Conservation (phyloP, 2,888 invertebrate species). For the Timema cristinae region DNA sequence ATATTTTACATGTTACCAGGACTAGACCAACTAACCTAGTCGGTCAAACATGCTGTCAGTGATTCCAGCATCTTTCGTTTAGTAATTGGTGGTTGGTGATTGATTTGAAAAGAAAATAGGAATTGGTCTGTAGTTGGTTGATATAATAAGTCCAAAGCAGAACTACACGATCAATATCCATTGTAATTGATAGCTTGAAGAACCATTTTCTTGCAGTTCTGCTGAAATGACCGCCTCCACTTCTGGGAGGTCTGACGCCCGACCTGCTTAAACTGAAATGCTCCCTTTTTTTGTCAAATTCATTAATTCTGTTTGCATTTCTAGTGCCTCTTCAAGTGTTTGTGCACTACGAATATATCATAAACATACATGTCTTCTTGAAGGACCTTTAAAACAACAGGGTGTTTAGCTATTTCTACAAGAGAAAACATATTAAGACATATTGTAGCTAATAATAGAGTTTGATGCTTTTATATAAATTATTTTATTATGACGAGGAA, state of each 20-base stretch:
- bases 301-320: background rate
- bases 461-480: constrained; percentile 8
- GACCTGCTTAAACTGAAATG: background rate
- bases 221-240: background rate
- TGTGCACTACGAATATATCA: background rate
- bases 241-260: background rate
- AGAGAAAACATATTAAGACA: background rate
- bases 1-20: constrained; percentile 31
- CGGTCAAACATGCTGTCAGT: background rate
- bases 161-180: too few relatives aligned
- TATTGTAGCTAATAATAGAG: background rate
- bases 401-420: background rate
- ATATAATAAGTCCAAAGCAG: too few relatives aligned
- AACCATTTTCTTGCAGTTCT: background rate
- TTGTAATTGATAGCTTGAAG: background rate
- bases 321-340: background rate
- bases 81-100: too few relatives aligned
- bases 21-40: background rate
- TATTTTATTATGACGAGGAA: background rate
- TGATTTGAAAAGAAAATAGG: too few relatives aligned
- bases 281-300: background rate
- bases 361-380: background rate
- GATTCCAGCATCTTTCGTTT: too few relatives aligned
- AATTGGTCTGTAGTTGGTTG: too few relatives aligned
- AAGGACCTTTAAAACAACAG: background rate